These are phyloP conservation scores for Aphidius gifuensis DNA, from an alignment of 1,140 invertebrate species.

Conservation along the genomic window DNA sequence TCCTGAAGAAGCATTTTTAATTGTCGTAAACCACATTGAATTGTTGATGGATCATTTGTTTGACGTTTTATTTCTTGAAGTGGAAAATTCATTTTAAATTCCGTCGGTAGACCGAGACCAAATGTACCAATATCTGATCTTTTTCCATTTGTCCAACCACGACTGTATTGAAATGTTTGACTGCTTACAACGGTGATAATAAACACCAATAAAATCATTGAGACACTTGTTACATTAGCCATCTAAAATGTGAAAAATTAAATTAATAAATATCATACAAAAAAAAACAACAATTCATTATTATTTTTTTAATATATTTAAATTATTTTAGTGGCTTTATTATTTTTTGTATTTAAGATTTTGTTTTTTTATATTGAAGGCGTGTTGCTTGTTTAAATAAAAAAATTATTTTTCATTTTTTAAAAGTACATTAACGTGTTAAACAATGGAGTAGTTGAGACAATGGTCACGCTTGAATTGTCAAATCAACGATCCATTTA, in stretches of 20 bases:
- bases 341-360: neutral
- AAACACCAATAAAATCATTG: slow-evolving; percentile 29
- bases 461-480: slow-evolving; percentile 33
- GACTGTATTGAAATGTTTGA: slow-evolving; percentile 72
- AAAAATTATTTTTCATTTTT: neutral
- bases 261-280: neutral
- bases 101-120: slow-evolving; percentile 30
- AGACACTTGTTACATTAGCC: slow-evolving; percentile 9
- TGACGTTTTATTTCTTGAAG: slow-evolving; percentile 4
- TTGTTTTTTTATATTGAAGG: neutral
- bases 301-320: neutral
- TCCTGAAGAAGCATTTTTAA: slow-evolving; percentile 55
- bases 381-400: neutral
- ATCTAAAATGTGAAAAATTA: slow-evolving; percentile 27
- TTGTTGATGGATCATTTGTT: slow-evolving; percentile 13
- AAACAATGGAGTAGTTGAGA: slow-evolving; percentile 30
- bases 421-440: slow-evolving; percentile 23
- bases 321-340: neutral
- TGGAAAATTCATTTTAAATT: slow-evolving; percentile 32
- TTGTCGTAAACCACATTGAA: slow-evolving; percentile 51
- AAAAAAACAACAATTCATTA: neutral
- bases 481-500: slow-evolving; percentile 34
- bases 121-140: slow-evolving; percentile 44
- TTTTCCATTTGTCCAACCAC: slow-evolving; percentile 74
- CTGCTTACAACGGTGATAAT: slow-evolving; percentile 38